Evolutionary conservation across 2,113 vertebrate genomes (phyloP).

Genomic region (Miniopterus natalensis): DNA sequence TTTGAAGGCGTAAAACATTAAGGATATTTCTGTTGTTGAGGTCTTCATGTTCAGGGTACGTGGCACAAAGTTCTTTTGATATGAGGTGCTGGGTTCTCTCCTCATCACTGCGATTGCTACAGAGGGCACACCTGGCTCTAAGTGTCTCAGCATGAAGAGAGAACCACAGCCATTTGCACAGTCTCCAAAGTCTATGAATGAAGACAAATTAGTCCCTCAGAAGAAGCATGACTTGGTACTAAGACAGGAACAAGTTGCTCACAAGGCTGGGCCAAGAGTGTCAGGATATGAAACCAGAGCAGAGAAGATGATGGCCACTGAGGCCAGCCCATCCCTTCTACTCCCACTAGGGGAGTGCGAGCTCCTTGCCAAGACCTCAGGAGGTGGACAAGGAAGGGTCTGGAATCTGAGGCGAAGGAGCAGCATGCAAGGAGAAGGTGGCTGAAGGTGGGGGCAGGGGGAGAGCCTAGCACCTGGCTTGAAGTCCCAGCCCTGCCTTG

Average conservation of each 20-base stretch:
- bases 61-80: not conserved
- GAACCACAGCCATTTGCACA: not conserved
- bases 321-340: not conserved
- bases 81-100: not conserved
- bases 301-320: not conserved
- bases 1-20: not conserved
- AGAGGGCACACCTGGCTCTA: not conserved
- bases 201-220: not conserved
- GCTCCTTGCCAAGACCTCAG: too few relatives aligned
- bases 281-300: not conserved
- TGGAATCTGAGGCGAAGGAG: too few relatives aligned
- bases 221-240: not conserved
- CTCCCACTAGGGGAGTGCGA: constrained; percentile 59
- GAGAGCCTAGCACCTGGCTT: not conserved
- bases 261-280: too few relatives aligned
- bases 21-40: not conserved
- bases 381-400: too few relatives aligned
- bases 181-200: not conserved
- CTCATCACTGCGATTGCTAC: not conserved
- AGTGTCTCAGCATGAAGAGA: not conserved
- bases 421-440: rapidly evolving
- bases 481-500: not conserved
- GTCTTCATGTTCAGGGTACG: not conserved
- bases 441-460: not conserved
- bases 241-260: not conserved